phyloP scores from a whole-genome alignment of 2,888 invertebrate species.

The Hypomecis punctinalis region DNA sequence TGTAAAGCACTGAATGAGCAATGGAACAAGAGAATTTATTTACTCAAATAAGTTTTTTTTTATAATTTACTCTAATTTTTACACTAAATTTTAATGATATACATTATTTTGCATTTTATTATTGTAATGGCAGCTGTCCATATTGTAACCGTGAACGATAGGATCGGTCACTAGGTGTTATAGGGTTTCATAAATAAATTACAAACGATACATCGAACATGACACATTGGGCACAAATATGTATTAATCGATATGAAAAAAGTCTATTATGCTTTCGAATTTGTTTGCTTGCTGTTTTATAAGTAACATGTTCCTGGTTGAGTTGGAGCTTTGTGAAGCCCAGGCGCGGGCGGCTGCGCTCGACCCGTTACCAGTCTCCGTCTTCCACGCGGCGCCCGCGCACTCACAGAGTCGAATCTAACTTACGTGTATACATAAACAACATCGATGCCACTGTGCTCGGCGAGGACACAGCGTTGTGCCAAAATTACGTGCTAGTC shows the following conservation, averaged over 20 bases:
- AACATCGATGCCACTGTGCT: slow-evolving; percentile 80
- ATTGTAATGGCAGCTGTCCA: slow-evolving; percentile 83
- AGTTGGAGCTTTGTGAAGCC: slow-evolving; percentile 67
- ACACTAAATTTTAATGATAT: slow-evolving; percentile 74
- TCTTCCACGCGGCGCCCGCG: slow-evolving; percentile 43
- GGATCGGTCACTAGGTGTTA: slow-evolving; percentile 67
- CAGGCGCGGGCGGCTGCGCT: slow-evolving; percentile 43
- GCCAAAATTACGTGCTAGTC: slow-evolving; percentile 85
- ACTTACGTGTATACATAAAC: slow-evolving; percentile 69
- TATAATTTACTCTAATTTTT: slow-evolving; percentile 78
- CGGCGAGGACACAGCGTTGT: slow-evolving; percentile 76
- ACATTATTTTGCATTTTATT: slow-evolving; percentile 83
- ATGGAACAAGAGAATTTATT: slow-evolving; percentile 85
- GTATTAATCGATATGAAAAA: slow-evolving; percentile 56
- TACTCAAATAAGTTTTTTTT: slow-evolving; percentile 82
- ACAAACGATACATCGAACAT: slow-evolving; percentile 83
- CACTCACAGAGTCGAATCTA: slow-evolving; percentile 66
- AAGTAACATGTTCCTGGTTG: slow-evolving; percentile 57
- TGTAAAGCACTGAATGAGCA: slow-evolving; percentile 80
- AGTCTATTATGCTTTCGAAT: slow-evolving; percentile 60
- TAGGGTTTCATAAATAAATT: slow-evolving; percentile 80
- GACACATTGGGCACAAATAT: slow-evolving; percentile 84
- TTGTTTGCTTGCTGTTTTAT: slow-evolving; percentile 70
- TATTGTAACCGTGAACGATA: slow-evolving; percentile 68
- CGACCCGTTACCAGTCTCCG: slow-evolving; percentile 29